A percentile compares a stretch with the other conserved stretches of the same genome.
These are phyloP conservation scores for Druon quercuslanigerum DNA, from an alignment of 1,140 invertebrate species.

Conservation along the genomic window DNA sequence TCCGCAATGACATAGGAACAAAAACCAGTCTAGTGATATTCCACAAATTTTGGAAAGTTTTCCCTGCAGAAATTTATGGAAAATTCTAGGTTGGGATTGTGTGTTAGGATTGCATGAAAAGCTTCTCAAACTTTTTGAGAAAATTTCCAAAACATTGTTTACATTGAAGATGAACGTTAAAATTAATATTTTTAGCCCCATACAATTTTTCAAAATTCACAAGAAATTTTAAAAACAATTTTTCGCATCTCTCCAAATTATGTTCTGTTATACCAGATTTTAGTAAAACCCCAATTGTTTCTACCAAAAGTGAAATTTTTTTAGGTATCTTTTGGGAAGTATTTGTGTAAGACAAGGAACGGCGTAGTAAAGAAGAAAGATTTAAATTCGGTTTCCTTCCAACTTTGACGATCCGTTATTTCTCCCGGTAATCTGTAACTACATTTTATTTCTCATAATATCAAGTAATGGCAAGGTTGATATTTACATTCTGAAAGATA, in stretches of 20 bases:
- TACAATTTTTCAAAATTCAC: constrained; percentile 7
- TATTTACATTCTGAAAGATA: no score
- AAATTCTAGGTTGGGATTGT: no score
- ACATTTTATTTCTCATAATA: no score
- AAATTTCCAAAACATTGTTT: no score
- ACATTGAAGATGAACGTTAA: constrained; percentile 14
- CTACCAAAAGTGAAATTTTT: constrained; percentile 18
- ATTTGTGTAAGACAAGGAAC: constrained; percentile 4
- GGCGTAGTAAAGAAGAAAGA: constrained; percentile 15
- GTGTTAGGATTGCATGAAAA: no score
- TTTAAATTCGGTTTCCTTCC: neutral
- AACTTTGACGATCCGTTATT: neutral
- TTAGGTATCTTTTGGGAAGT: neutral
- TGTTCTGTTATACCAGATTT: neutral
- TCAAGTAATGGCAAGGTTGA: no score
- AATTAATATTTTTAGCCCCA: neutral
- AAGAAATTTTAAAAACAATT: neutral
- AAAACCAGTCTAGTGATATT: no score
- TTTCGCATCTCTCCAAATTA: neutral
- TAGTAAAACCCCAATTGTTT: neutral
- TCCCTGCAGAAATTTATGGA: no score
- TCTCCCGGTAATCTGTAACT: neutral
- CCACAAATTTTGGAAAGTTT: no score
- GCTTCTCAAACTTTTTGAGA: no score
- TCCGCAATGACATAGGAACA: no score